phyloP scores from a whole-genome alignment of 2,888 invertebrate species.

The Callinectes sapidus region DNA sequence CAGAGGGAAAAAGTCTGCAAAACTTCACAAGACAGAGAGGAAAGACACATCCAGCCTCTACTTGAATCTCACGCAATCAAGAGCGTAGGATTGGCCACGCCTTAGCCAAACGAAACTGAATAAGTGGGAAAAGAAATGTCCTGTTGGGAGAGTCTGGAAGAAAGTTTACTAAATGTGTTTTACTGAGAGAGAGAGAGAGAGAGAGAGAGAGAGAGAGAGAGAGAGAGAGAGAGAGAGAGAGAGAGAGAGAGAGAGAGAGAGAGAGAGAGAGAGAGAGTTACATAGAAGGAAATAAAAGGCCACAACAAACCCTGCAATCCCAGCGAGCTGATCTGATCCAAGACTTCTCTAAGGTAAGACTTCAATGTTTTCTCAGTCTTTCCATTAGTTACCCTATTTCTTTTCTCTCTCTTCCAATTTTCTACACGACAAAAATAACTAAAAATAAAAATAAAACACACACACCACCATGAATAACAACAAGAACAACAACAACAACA shows the following conservation, averaged over 20 bases:
- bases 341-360: too few relatives aligned
- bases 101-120: background rate
- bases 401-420: background rate
- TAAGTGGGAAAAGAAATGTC: background rate
- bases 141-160: background rate
- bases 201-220: slow-evolving; percentile 30
- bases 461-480: too few relatives aligned
- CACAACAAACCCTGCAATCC: too few relatives aligned
- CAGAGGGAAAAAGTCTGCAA: background rate
- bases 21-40: background rate
- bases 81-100: background rate
- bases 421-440: too few relatives aligned
- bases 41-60: background rate
- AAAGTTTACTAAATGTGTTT: background rate
- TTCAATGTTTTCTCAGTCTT: background rate
- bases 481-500: too few relatives aligned
- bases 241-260: slow-evolving; percentile 7
- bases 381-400: background rate
- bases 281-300: too few relatives aligned
- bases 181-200: background rate
- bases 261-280: slow-evolving; percentile 1
- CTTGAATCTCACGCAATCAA: background rate
- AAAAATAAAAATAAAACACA: too few relatives aligned
- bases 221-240: slow-evolving; percentile 29
- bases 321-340: too few relatives aligned